Percentiles rank a stretch among this genome's conserved stretches.
These are phyloP conservation scores for Lepidurus couesii DNA, from an alignment of 1,140 invertebrate species.

Conservation along the genomic window DNA sequence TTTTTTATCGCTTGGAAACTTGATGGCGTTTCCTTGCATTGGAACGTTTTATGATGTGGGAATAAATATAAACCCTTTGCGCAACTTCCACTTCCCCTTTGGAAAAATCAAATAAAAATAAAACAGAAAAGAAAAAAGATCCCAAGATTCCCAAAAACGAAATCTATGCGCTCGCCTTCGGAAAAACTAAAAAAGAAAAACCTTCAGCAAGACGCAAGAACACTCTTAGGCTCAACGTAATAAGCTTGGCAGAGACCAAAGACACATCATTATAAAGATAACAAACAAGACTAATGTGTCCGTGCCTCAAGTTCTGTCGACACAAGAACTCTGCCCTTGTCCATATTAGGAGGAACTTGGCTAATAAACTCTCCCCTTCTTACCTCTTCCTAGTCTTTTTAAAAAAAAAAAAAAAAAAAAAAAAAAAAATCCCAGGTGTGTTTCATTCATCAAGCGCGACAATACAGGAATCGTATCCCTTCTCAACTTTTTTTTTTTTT, in stretches of 20 bases:
- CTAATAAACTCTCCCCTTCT: not conserved
- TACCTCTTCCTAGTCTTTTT: not conserved
- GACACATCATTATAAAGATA: conserved; percentile 20
- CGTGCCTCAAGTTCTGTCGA: not conserved
- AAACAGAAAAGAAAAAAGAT: too few relatives aligned
- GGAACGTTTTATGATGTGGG: conserved; percentile 14
- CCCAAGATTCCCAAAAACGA: not conserved
- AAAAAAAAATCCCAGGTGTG: not conserved
- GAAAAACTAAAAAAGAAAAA: not conserved
- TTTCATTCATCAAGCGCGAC: conserved; percentile 5
- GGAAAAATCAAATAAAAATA: not conserved
- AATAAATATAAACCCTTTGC: conserved; percentile 19
- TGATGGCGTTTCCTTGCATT: conserved; percentile 18
- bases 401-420: not conserved
- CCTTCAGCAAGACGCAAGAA: not conserved
- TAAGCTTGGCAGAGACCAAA: not conserved
- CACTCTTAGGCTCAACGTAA: not conserved
- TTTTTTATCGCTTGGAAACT: not conserved
- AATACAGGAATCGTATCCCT: not conserved
- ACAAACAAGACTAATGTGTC: conserved; percentile 22
- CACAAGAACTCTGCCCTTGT: not conserved
- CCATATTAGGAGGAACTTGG: conserved; percentile 3
- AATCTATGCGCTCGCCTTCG: not conserved
- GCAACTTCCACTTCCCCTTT: not conserved
- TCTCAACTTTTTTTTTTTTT: not conserved